Base-by-base conservation (phyloP, 2,113 vertebrate species). In the Crocuta crocuta region DNA sequence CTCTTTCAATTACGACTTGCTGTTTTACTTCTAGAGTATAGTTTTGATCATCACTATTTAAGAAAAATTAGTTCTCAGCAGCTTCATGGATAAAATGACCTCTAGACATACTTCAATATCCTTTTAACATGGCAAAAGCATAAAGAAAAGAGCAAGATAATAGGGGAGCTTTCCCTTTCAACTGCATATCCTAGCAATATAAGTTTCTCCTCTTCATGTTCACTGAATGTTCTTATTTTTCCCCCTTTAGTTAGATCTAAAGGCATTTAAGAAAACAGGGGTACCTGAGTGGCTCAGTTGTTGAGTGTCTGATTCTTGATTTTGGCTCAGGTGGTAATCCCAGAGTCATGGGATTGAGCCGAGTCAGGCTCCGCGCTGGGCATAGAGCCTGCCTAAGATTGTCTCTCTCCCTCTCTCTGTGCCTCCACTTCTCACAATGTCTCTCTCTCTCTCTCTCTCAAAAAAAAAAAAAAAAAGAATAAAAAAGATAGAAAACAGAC, bases 221-320 rank as follows among this genome's bases (percentile, higher is more conserved):
- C 4, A 1, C 78, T 31, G 19, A 45, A 17, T 91, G 89, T 66
- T 89, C 90, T 79, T 84, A 17, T 95, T 78, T 43, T 81, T 81
- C 66, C 58, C 43, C 31, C 89, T 93, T 95, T 73, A 50, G 45
- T 95, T 94, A 63, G 12, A 35, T 86, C 61, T 83, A 45, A 93
- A 97, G 86, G 83, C 45, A 80, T 86, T 95, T 97, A 92, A 91
- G 79, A 92, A 93, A 89, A 61, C 39, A 58, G 55, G 58, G 21
- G 58, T 9, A 8, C 58, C 58, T 61, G 58, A 21, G 58, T 61
- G 58, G 21, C 21, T 21, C 58, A 61, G 58, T 61, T 61, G 8
- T 61, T 61, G 7, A 23, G 58, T 61, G 58, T 61, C 21, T 23
- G 21, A 23, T 8, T 61, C 58, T 61, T 61, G 58, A 61, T 61